A percentile compares a stretch with the other conserved stretches of the same genome.
These are phyloP conservation scores for Sciurus vulgaris DNA, from an alignment of 2,797 vertebrate species.

Conservation along the genomic window DNA sequence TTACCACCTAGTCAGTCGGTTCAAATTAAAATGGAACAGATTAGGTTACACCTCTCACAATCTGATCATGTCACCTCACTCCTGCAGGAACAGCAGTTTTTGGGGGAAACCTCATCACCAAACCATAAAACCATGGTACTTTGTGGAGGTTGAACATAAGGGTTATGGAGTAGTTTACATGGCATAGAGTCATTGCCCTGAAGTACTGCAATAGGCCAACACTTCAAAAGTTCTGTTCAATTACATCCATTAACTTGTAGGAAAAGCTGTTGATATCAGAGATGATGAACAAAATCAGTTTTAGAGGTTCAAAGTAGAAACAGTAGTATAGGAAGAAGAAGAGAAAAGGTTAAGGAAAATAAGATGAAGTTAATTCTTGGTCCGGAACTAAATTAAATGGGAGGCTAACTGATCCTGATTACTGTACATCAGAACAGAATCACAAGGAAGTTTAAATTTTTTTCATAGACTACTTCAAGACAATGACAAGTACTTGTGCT, in stretches of 20 bases:
- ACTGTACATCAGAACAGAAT: conserved; percentile 9
- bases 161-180: too few relatives aligned
- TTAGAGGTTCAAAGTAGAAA: neutral
- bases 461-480: neutral
- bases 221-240: neutral
- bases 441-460: neutral
- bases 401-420: neutral
- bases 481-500: neutral
- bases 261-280: neutral
- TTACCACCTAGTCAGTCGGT: too few relatives aligned
- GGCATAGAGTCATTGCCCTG: too few relatives aligned
- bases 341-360: neutral
- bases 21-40: too few relatives aligned
- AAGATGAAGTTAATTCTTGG: neutral
- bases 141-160: too few relatives aligned
- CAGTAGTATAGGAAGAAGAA: neutral
- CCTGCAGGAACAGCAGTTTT: too few relatives aligned
- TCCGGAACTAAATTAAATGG: neutral
- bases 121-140: too few relatives aligned
- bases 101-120: too few relatives aligned
- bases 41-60: too few relatives aligned
- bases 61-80: too few relatives aligned
- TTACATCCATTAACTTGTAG: neutral
- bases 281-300: neutral
- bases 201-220: too few relatives aligned